Evolutionary conservation across 2,113 vertebrate species (phyloP).

Genomic region (Perccottus glenii): DNA sequence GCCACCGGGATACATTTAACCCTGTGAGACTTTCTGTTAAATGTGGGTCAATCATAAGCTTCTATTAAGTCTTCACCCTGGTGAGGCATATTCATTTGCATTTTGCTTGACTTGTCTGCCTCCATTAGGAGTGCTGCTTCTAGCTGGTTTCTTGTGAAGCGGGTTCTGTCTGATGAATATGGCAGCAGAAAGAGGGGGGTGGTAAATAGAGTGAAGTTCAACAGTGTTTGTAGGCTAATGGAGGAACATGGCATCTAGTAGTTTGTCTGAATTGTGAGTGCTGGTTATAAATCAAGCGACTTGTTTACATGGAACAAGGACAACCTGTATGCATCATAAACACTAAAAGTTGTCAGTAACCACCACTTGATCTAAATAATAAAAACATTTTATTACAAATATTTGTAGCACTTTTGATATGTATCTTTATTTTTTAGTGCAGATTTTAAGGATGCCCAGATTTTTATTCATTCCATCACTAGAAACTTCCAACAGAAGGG

Average conservation of each 20-base stretch:
- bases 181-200: conserved; percentile 22
- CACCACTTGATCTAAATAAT: too few relatives aligned
- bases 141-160: conserved; percentile 39
- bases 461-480: too few relatives aligned
- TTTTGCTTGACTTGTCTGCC: conserved; percentile 60
- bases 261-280: conserved; percentile 38
- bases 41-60: conserved; percentile 76
- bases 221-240: conserved; percentile 36
- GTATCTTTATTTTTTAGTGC: too few relatives aligned
- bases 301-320: conserved; percentile 15
- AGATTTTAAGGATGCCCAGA: too few relatives aligned
- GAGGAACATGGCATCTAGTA: conserved; percentile 44
- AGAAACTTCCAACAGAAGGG: too few relatives aligned
- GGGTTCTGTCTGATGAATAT: conserved; percentile 51
- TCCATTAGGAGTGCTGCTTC: conserved; percentile 47
- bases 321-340: too few relatives aligned
- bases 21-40: conserved; percentile 69
- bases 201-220: conserved; percentile 36
- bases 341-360: too few relatives aligned
- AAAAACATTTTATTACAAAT: too few relatives aligned
- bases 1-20: conserved; percentile 61
- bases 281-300: conserved; percentile 24
- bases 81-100: conserved; percentile 70
- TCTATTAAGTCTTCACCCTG: conserved; percentile 72
- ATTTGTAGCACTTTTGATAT: too few relatives aligned